These are phyloP conservation scores for Parasteatoda tepidariorum DNA, from an alignment of 1,140 invertebrate species.

Conservation along the genomic window DNA sequence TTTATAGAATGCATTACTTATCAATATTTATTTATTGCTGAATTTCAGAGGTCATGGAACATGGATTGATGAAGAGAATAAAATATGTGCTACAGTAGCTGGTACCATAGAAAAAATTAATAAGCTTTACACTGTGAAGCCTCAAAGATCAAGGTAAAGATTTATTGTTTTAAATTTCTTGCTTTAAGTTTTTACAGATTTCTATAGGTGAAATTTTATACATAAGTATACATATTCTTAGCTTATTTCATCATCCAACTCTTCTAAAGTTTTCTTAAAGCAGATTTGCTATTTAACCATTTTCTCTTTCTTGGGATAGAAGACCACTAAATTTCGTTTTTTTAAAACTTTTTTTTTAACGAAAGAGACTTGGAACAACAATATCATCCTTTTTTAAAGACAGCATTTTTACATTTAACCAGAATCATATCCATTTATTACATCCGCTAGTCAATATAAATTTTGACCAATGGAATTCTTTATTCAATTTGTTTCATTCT, in stretches of 20 bases:
- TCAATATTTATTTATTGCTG: not conserved
- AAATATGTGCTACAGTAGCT: conserved; percentile 90
- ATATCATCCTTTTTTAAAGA: too few relatives aligned
- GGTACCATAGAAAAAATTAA: conserved; percentile 95
- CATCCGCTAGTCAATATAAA: too few relatives aligned
- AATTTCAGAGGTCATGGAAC: conserved; percentile 90
- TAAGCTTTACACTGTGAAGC: conserved; percentile 90
- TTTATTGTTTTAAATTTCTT: conserved; percentile 22
- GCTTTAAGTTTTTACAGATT: conserved; percentile 15
- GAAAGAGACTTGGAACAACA: too few relatives aligned
- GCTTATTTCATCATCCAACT: not conserved
- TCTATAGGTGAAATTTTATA: not conserved
- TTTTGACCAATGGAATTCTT: too few relatives aligned
- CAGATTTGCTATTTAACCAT: too few relatives aligned
- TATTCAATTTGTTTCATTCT: too few relatives aligned
- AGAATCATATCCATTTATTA: too few relatives aligned
- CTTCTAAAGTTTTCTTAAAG: too few relatives aligned
- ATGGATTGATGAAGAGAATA: conserved; percentile 79
- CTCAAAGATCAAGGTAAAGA: conserved; percentile 84
- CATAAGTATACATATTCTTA: conserved; percentile 16
- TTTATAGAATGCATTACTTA: too few relatives aligned
- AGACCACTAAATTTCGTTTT: not conserved
- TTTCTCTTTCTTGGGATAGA: too few relatives aligned
- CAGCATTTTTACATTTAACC: too few relatives aligned
- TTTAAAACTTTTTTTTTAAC: not conserved